Evolutionary conservation across 2,797 vertebrate genomes (phyloP).

Genomic region (Petrocephalus sullivani): DNA sequence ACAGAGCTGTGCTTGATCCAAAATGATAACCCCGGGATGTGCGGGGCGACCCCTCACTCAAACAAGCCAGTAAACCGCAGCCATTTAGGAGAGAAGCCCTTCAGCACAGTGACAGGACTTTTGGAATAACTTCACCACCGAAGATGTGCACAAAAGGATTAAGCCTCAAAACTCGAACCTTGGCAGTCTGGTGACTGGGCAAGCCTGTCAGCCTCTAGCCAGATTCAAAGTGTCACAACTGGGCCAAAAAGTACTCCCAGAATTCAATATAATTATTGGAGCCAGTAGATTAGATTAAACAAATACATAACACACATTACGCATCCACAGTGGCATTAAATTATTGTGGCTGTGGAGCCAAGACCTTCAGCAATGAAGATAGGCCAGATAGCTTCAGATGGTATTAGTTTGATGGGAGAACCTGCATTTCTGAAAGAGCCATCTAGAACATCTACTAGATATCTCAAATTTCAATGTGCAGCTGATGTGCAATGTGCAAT

Average conservation of each 20-base stretch:
- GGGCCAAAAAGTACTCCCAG: background rate
- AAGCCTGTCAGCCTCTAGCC: background rate
- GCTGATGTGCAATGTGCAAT: background rate
- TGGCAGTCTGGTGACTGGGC: background rate
- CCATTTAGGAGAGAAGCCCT: slow-evolving; percentile 7
- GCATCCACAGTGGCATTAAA: background rate
- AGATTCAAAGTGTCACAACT: background rate
- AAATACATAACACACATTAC: background rate
- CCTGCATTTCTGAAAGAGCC: background rate
- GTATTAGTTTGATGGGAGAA: background rate
- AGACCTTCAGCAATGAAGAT: background rate
- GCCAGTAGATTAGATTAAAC: background rate
- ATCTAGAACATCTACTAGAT: background rate
- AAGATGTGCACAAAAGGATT: background rate
- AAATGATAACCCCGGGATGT: background rate
- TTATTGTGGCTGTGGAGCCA: background rate
- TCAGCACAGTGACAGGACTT: background rate
- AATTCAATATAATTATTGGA: background rate
- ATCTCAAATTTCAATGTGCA: background rate
- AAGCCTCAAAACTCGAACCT: background rate
- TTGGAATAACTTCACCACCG: background rate
- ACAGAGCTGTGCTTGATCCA: background rate
- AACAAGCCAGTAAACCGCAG: background rate
- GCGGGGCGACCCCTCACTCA: background rate
- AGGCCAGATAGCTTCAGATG: background rate